These are phyloP conservation scores for crab-eating macaque (Macaca fascicularis) DNA, from an alignment of 2,113 vertebrate species.

Conservation along the genomic window T2T-MFA8v1.1 NC_088375.1:157698501-157699000, in stretches of 20 bases:
- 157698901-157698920: constrained; percentile 67
- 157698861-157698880: constrained; percentile 64
- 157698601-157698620: constrained; percentile 64
- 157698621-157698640: constrained; percentile 48
- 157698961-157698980: constrained; percentile 72
- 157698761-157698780: constrained; percentile 58
- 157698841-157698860: constrained; percentile 48
- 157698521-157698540: constrained; percentile 65
- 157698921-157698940: constrained; percentile 69
- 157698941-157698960: constrained; percentile 53
- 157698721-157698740: constrained; percentile 71
- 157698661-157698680: constrained; percentile 58
- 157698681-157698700: constrained; percentile 59
- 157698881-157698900: constrained; percentile 69
- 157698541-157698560: constrained; percentile 54
- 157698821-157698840: constrained; percentile 39
- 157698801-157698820: constrained; percentile 59
- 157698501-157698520: constrained; percentile 66
- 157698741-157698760: constrained; percentile 64
- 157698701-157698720: constrained; percentile 66
- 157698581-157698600: constrained; percentile 57
- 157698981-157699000: constrained; percentile 57
- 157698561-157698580: constrained; percentile 60
- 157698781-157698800: constrained; percentile 62
- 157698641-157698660: constrained; percentile 71